Evolutionary conservation across 2,888 invertebrate species (phyloP).

Genomic region (Mythimna impura): DNA sequence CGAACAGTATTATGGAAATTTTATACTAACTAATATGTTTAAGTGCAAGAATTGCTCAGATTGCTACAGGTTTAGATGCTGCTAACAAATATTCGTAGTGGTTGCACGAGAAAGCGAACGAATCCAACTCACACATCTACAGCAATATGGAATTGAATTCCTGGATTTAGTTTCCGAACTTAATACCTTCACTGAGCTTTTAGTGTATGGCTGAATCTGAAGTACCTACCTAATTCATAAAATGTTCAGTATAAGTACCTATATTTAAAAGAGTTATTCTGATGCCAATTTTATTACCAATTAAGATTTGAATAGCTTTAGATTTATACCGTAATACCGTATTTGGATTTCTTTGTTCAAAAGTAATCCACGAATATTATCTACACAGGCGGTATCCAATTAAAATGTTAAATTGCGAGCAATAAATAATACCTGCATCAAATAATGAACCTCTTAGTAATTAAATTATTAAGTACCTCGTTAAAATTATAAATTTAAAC

Average conservation of each 20-base stretch:
- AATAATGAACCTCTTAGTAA: slow-evolving; percentile 1
- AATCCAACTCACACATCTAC: slow-evolving; percentile 1
- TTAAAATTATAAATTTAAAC: slow-evolving; percentile 10
- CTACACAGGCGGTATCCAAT: slow-evolving; percentile 13
- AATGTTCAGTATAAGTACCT: neutral
- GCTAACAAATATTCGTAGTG: slow-evolving; percentile 36
- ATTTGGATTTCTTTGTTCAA: slow-evolving; percentile 26
- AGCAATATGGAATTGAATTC: neutral
- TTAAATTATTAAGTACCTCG: neutral
- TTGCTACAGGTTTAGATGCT: slow-evolving; percentile 43
- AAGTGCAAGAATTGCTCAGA: slow-evolving; percentile 59
- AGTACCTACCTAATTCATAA: neutral
- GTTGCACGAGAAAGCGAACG: slow-evolving; percentile 3
- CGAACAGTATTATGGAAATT: slow-evolving; percentile 40
- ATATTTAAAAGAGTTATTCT: neutral
- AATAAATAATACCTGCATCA: slow-evolving; percentile 26
- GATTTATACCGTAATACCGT: neutral
- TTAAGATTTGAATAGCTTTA: slow-evolving; percentile 13
- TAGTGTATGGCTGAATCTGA: neutral
- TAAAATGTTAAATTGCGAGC: slow-evolving; percentile 21
- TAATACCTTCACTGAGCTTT: neutral
- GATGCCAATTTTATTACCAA: slow-evolving; percentile 3
- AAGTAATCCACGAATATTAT: slow-evolving; percentile 17
- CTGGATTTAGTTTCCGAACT: slow-evolving; percentile 16
- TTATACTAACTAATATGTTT: slow-evolving; percentile 58